phyloP scores from a whole-genome alignment of 2,113 vertebrate genomes.

The Raphicerus campestris region DNA sequence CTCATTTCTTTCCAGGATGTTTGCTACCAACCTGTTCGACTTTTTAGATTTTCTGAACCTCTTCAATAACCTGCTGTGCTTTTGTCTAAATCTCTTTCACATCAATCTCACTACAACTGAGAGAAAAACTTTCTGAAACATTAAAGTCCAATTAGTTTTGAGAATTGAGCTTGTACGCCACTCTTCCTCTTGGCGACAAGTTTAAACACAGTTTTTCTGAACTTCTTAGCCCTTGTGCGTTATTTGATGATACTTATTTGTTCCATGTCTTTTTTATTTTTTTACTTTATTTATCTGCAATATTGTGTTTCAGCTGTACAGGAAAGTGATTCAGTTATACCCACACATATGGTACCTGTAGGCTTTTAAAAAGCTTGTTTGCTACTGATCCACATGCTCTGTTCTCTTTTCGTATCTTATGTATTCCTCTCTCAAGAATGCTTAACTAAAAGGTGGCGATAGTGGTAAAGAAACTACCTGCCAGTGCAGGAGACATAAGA shows the following conservation, averaged over 20 bases:
- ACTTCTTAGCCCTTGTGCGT: neutral
- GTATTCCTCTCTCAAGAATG: neutral
- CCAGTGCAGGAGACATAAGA: neutral
- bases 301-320: neutral
- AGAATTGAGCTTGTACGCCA: neutral
- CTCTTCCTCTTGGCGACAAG: neutral
- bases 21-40: neutral
- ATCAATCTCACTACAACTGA: neutral
- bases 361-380: neutral
- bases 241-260: neutral
- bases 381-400: neutral
- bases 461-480: neutral
- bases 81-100: neutral
- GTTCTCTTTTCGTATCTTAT: neutral
- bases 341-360: neutral
- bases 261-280: neutral
- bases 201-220: neutral
- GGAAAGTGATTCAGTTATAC: neutral
- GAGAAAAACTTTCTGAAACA: constrained; percentile 38
- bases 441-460: neutral
- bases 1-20: neutral
- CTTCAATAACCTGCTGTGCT: neutral
- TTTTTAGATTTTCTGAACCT: constrained; percentile 7
- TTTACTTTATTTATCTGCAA: neutral
- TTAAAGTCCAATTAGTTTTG: neutral